phyloP scores from a whole-genome alignment of 2,113 vertebrate species.

The Sander lucioperca region DNA sequence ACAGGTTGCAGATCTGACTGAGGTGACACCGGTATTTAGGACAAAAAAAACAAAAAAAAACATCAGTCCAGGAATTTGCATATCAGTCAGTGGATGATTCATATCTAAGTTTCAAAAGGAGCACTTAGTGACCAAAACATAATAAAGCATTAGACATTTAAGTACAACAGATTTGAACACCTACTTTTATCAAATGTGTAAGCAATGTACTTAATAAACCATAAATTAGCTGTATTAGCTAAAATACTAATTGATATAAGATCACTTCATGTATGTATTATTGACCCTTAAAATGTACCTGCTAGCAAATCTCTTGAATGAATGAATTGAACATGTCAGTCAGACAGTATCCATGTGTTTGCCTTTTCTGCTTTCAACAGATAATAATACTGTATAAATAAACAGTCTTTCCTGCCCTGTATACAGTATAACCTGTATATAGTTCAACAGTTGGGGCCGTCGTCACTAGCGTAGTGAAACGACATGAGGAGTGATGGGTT shows the following conservation, averaged over 20 bases:
- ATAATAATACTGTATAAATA: conserved; percentile 17
- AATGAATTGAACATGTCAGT: background rate
- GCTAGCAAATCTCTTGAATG: background rate
- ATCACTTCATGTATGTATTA: background rate
- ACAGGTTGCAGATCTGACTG: background rate
- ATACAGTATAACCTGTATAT: conserved; percentile 31
- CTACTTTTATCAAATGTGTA: background rate
- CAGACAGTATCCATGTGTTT: background rate
- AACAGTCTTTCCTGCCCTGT: background rate
- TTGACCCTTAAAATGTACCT: background rate
- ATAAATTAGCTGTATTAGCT: background rate
- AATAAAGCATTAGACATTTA: background rate
- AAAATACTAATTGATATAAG: background rate
- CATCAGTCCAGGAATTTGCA: background rate
- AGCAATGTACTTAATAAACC: background rate
- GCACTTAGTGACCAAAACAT: conserved; percentile 6
- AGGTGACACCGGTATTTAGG: background rate
- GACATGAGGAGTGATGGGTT: conserved; percentile 65
- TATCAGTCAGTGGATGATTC: conserved; percentile 13
- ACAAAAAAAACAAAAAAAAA: background rate
- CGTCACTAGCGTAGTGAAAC: conserved; percentile 28
- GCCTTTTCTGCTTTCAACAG: conserved; percentile 1
- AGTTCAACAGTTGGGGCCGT: conserved; percentile 60
- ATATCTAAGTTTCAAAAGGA: background rate
- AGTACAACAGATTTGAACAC: conserved; percentile 1